Conservation (phyloP, 2,797 vertebrate genomes). For the Mycteria americana region DNA sequence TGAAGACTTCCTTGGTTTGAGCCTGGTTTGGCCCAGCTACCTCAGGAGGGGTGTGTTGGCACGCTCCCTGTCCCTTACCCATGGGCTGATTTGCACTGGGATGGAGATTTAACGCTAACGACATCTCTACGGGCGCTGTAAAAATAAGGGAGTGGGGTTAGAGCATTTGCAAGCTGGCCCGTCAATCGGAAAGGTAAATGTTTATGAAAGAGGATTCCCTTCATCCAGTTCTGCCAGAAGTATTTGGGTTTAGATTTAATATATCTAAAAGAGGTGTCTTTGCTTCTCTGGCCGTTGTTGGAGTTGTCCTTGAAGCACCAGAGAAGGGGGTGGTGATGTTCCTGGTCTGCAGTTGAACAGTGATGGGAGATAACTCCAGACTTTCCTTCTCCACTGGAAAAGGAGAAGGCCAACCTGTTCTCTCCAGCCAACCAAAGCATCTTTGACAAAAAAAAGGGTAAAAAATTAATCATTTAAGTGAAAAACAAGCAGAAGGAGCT, state of each 20-base stretch:
- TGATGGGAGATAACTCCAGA: background rate
- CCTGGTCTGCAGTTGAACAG: background rate
- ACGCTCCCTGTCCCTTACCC: background rate
- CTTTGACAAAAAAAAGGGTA: background rate
- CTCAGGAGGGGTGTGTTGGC: background rate
- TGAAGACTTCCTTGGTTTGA: background rate
- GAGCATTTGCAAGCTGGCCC: background rate
- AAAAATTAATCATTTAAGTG: background rate
- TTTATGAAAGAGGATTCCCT: background rate
- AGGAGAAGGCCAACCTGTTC: background rate
- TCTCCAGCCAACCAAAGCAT: accelerated
- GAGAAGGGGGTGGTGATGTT: background rate
- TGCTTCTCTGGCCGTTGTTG: background rate
- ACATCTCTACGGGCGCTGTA: background rate
- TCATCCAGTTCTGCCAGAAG: background rate
- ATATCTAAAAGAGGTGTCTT: background rate
- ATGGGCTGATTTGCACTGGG: background rate
- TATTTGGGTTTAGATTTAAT: background rate
- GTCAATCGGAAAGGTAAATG: background rate
- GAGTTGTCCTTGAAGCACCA: background rate
- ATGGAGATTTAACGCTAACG: background rate
- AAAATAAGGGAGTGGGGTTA: background rate
- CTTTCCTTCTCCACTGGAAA: background rate
- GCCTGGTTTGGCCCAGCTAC: background rate
- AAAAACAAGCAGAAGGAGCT: background rate